Evolutionary conservation across 2,888 invertebrate genomes (phyloP).

Genomic region (Tortrix viridana): DNA sequence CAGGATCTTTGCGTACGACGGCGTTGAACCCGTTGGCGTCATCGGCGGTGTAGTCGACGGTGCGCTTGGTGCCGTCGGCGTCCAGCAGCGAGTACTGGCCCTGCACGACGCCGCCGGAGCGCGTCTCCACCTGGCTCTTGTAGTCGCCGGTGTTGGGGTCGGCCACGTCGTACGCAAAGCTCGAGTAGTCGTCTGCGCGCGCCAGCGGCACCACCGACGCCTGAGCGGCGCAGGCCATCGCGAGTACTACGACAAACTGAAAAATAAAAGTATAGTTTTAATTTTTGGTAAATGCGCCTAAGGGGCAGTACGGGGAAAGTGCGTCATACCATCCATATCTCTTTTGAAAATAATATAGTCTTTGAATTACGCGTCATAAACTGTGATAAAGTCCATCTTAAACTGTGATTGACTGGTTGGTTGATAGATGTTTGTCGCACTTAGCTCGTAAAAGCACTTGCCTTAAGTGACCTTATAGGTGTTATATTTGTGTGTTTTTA

Average conservation of each 20-base stretch:
- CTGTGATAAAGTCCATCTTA: too few relatives aligned
- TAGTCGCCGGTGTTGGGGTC: conserved; percentile 84
- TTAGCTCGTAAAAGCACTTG: too few relatives aligned
- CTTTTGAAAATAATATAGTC: too few relatives aligned
- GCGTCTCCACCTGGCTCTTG: conserved; percentile 83
- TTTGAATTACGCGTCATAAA: too few relatives aligned
- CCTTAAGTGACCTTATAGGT: too few relatives aligned
- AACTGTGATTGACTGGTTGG: too few relatives aligned
- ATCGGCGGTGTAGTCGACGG: conserved; percentile 84
- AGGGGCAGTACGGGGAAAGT: not conserved
- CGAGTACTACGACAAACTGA: conserved; percentile 73
- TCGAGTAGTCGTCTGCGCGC: conserved; percentile 80
- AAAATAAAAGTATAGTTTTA: conserved; percentile 45
- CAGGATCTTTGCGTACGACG: conserved; percentile 81
- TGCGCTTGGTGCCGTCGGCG: conserved; percentile 82
- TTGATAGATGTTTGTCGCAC: too few relatives aligned
- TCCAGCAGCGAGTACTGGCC: conserved; percentile 84
- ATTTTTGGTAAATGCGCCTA: not conserved
- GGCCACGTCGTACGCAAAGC: conserved; percentile 83
- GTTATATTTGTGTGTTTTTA: too few relatives aligned
- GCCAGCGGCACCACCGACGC: conserved; percentile 80
- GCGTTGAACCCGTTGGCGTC: conserved; percentile 85
- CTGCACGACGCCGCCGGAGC: conserved; percentile 79
- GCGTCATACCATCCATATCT: too few relatives aligned
- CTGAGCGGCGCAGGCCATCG: conserved; percentile 70